Evolutionary conservation across 2,113 vertebrate species (phyloP).

Genomic region (Hippocampus comes): DNA sequence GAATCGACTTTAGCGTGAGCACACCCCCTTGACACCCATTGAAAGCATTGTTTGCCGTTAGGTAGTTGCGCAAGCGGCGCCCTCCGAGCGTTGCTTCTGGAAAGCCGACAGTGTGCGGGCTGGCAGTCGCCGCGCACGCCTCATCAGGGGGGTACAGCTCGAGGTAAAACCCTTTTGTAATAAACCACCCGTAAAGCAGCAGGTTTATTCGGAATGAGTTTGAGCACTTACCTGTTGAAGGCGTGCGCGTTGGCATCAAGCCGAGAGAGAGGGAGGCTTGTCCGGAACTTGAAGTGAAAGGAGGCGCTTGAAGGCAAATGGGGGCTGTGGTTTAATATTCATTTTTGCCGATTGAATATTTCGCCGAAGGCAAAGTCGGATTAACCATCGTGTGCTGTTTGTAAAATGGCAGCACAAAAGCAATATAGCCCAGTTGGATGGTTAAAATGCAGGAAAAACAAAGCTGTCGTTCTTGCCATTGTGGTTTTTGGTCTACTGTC

Average conservation of each 20-base stretch:
- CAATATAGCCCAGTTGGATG: conserved; percentile 67
- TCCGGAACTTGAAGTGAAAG: conserved; percentile 29
- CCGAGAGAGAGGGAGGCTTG: conserved; percentile 11
- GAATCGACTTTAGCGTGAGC: conserved; percentile 60
- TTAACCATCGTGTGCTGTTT: conserved; percentile 42
- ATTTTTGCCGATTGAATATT: conserved; percentile 21
- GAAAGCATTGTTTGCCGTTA: not conserved
- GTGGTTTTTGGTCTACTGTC: conserved; percentile 44
- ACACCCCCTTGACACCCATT: conserved; percentile 42
- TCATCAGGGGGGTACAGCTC: conserved; percentile 66
- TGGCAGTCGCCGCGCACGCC: conserved; percentile 56
- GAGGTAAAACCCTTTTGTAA: conserved; percentile 72
- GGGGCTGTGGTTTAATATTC: conserved; percentile 29
- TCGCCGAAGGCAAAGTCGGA: conserved; percentile 23
- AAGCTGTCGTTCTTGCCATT: conserved; percentile 67
- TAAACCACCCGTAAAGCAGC: conserved; percentile 78
- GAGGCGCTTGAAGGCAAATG: conserved; percentile 20
- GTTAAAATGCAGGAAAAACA: conserved; percentile 45
- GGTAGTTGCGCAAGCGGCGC: conserved; percentile 7
- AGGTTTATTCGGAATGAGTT: conserved; percentile 83
- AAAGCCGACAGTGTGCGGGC: not conserved
- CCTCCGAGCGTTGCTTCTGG: conserved; percentile 24
- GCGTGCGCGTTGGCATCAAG: conserved; percentile 54
- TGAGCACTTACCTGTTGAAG: conserved; percentile 70
- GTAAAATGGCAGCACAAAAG: conserved; percentile 61